Base-by-base conservation (phyloP, 2,797 vertebrate genomes). In the Erpetoichthys calabaricus region DNA sequence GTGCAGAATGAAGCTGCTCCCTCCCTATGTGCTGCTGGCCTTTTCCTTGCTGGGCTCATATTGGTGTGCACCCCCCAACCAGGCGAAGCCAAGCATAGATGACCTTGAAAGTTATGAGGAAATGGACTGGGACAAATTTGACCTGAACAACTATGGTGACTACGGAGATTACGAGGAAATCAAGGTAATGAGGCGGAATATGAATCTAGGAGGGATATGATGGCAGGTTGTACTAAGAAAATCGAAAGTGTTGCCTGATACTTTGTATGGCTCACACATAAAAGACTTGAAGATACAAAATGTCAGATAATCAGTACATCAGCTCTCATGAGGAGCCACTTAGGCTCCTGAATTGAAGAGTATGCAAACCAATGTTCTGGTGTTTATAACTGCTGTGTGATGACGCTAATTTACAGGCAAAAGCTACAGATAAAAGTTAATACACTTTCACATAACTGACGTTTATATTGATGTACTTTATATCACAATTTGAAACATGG, bases 141-240 rank as follows among this genome's bases (percentile, higher is more conserved):
- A 84, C 55, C 60, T 80, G 47, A 82, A 74, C 65, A 70, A 64
- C 64, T 85, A 83, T 1, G 79, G 80, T 61, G 77, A 85, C 44
- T 69, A 67, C 47, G 79, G 76, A 0, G 81, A 83, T 64, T 84
- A 84, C 0, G 55, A 78, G 6, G 80, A 85, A 62, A 63, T 77
- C 5, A 74, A 71, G 58, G 74, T 76, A 0, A 75, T 83, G 82
- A 55, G 51, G 45, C 1, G 4, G 10, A 4, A 4, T 6, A 42
- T 25, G 10, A 8, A 47, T 8, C 10, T n/a, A 45, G 45, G 9
- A 8, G 56, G 46, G 47, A 6, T 25, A 25, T 6, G 46, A 8
- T 7, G 5, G 42, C 46, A 42, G 5, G 43, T 41, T 56, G 5
- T 2, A 5, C 8, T 5, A 25, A 7, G 2, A 4, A 5, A 7